These are phyloP conservation scores for Sturnira hondurensis DNA, from an alignment of 2,113 vertebrate genomes.

Conservation along the genomic window DNA sequence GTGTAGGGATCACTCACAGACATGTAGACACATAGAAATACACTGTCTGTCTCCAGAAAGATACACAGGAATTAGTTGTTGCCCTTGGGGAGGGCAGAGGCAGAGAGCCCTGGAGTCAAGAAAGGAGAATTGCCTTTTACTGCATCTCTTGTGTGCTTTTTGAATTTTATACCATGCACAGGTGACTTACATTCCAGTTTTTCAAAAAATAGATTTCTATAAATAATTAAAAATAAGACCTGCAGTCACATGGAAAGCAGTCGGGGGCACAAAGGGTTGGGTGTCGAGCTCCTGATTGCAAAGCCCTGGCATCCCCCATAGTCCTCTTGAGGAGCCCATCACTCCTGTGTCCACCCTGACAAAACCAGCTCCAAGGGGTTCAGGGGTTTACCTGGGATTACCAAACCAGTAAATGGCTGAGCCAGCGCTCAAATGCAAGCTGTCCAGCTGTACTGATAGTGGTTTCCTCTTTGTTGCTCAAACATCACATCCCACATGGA, in stretches of 20 bases:
- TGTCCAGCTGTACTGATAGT: neutral
- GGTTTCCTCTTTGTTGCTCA: neutral
- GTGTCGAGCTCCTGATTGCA: neutral
- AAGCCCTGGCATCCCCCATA: no score
- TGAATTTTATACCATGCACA: neutral
- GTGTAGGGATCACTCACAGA: neutral
- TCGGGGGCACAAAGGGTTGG: neutral
- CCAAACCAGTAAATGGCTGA: neutral
- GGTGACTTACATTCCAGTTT: neutral
- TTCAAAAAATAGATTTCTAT: neutral
- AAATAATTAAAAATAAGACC: neutral
- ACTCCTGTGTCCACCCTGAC: neutral
- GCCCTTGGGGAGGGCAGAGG: neutral
- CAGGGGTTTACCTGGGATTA: neutral
- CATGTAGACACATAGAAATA: no score
- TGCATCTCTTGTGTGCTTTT: neutral
- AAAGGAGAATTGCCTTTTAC: neutral
- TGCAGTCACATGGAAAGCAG: neutral
- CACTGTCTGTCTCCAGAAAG: neutral
- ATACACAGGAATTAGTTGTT: neutral
- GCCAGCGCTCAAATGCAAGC: neutral
- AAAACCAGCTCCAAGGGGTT: neutral
- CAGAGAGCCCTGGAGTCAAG: neutral
- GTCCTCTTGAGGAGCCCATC: neutral
- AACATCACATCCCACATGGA: neutral